Evolutionary conservation across 2,113 vertebrate species (phyloP).

Genomic region (Parus major): DNA sequence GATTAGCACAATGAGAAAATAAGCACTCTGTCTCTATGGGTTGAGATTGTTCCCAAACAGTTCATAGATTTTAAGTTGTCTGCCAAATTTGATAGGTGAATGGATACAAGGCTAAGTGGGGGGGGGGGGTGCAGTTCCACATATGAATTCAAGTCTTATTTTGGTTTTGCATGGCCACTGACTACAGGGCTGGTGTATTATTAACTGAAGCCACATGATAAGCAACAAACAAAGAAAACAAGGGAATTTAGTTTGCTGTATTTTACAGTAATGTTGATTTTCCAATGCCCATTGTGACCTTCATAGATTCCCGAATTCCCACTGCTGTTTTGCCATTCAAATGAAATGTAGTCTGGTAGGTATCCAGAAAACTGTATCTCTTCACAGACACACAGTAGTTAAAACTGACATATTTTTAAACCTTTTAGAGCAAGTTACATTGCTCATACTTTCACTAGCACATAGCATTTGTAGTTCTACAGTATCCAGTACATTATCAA

Average conservation of each 20-base stretch:
- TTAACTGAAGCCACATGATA: not conserved
- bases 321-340: not conserved
- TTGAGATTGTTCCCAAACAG: not conserved
- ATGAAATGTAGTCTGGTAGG: not conserved
- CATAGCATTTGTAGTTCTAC: not conserved
- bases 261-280: not conserved
- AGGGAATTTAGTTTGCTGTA: fast-evolving
- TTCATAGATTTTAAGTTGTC: not conserved
- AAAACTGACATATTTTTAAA: not conserved
- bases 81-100: not conserved
- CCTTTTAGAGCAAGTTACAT: not conserved
- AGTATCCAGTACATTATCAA: not conserved
- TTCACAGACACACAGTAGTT: not conserved
- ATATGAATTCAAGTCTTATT: not conserved
- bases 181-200: not conserved
- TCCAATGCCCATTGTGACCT: fast-evolving
- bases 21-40: not conserved
- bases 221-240: not conserved
- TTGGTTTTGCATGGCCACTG: not conserved
- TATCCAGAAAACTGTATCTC: not conserved
- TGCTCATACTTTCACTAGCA: not conserved
- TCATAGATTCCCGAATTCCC: not conserved
- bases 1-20: not conserved
- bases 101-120: not conserved
- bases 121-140: not conserved